phyloP scores from a whole-genome alignment of 2,797 vertebrate species.

The Hypotaenidia philippensis region DNA sequence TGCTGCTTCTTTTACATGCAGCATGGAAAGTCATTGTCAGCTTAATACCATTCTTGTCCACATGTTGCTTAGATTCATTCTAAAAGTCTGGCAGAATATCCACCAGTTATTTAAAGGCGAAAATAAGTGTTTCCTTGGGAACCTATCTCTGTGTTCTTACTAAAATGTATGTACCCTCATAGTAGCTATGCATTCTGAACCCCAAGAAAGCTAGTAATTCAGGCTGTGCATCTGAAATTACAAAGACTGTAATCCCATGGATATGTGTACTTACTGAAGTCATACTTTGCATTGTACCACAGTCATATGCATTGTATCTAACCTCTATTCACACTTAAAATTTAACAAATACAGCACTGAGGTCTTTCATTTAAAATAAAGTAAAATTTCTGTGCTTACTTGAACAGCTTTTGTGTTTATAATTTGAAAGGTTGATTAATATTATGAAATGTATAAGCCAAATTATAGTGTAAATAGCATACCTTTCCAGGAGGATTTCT shows the following conservation, averaged over 20 bases:
- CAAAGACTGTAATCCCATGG: background rate
- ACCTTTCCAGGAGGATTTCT: slow-evolving; percentile 23
- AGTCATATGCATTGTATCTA: background rate
- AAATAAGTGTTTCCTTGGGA: background rate
- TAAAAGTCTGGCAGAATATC: background rate
- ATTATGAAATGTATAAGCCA: background rate
- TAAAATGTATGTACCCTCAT: background rate
- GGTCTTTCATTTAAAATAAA: background rate
- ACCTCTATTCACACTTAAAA: background rate
- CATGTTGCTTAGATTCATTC: background rate
- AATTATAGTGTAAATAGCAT: slow-evolving; percentile 4
- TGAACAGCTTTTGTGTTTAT: background rate
- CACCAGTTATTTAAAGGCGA: background rate
- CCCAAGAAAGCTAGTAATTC: background rate
- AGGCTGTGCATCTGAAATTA: background rate
- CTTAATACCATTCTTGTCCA: background rate
- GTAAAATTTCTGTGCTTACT: background rate
- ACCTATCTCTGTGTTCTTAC: background rate
- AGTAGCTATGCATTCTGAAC: background rate
- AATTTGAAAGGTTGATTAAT: background rate
- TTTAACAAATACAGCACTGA: background rate
- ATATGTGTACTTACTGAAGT: background rate
- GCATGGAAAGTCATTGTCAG: background rate
- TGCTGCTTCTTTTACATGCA: background rate
- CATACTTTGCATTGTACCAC: background rate